Evolutionary conservation across 2,888 invertebrate species (phyloP), one percentile per base, ranked within the genome.

Genomic region (Diaprepes abbreviatus): DNA sequence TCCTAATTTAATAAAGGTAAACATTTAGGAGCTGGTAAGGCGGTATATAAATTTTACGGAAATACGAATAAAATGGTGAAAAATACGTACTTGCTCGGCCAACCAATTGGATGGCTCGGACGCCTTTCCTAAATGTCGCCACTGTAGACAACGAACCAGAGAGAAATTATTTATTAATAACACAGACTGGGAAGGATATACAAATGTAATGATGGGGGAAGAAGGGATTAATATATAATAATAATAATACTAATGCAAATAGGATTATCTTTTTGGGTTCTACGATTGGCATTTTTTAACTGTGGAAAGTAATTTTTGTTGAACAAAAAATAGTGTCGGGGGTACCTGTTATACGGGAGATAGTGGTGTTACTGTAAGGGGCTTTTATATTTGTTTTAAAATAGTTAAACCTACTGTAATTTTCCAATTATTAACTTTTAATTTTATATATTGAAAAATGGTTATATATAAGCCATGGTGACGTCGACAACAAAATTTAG

Each of bases 71-170:
- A 52, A 60, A 54, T 50, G 43, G 6, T 58, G 38, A 57, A 52
- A 55, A 81, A 87, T 94, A 96, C 96, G 92, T 96, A 96, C 96
- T 96, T 95, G 96, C 94, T 91, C 96, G 92, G 90, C 96, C 96
- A 88, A 95, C 95, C 92, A 96, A 93, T 91, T 96, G 97, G 88
- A 97, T 95, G 89, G 97, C 97, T 88, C 97, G 94, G 87, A 98
- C 98, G 90, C 98, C 97, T 90, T 98, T 97, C 93, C 97, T 95
- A 94, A 98, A 98, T 88, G 97, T 95, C 86, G 97, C 97, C 95
- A 98, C 98, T 98, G 85, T 82, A 60, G 58, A 83, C 82, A 80
- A 77, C 74, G 78, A 80, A 81, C 79, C 84, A 86, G 84, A 86
- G 35, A 45, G 33, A 59, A 55, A 55, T 60, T 54, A 70, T 59